phyloP scores from a whole-genome alignment of 2,888 invertebrate species.

The Belgica antarctica region DNA sequence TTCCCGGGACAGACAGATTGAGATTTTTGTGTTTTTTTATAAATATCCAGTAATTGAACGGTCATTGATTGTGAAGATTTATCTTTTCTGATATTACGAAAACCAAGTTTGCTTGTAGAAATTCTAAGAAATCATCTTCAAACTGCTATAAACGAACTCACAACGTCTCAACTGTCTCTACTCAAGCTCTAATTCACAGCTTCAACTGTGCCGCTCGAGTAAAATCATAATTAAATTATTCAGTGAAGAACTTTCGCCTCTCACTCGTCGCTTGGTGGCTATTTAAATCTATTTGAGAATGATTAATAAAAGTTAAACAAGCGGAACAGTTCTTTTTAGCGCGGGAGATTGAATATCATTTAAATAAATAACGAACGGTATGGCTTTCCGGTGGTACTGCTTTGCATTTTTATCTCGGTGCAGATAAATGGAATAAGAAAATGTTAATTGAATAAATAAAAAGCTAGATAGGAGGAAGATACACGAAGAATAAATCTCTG shows the following conservation, averaged over 20 bases:
- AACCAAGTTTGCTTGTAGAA: no score
- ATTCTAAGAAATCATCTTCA: no score
- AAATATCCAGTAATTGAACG: no score
- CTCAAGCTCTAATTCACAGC: no score
- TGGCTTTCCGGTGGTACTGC: neutral
- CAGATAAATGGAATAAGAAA: conserved; percentile 31
- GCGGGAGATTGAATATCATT: conserved; percentile 41
- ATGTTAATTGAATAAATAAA: conserved; percentile 43
- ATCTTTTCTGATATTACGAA: no score
- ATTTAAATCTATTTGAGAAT: conserved; percentile 38
- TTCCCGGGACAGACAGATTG: no score
- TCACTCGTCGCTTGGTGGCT: neutral
- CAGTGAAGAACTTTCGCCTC: neutral
- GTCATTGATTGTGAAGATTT: no score
- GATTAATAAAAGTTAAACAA: conserved; percentile 36
- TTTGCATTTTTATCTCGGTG: conserved; percentile 14
- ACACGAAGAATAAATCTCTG: conserved; percentile 42
- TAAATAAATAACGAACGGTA: conserved; percentile 43
- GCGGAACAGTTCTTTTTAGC: neutral
- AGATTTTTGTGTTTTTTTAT: no score
- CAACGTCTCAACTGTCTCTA: no score
- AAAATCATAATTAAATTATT: conserved; percentile 37
- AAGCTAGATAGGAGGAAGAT: neutral
- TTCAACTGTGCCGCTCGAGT: neutral
- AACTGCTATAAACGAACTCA: no score